A percentile compares a stretch with the other conserved stretches of the same genome.
These are phyloP conservation scores for Drosophila cognata DNA, from an alignment of 2,888 invertebrate genomes.

Conservation along the genomic window DNA sequence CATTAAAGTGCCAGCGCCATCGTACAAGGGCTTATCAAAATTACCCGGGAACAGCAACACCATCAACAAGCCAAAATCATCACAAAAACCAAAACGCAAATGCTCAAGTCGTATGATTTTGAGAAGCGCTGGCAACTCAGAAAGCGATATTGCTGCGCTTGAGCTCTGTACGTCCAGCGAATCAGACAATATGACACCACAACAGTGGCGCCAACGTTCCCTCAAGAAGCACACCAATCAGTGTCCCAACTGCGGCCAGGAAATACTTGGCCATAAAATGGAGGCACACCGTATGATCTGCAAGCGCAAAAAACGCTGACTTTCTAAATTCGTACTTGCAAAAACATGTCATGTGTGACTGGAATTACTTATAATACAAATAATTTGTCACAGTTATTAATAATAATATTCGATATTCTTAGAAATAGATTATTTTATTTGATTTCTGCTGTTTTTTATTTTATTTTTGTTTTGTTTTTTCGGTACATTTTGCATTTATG, in stretches of 20 bases:
- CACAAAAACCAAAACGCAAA: not conserved
- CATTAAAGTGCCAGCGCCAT: constrained; percentile 62
- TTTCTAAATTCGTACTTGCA: not conserved
- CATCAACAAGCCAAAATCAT: constrained; percentile 7
- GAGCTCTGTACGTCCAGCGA: constrained; percentile 51
- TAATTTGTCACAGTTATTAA: not conserved
- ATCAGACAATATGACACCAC: constrained; percentile 43
- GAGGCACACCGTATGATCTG: constrained; percentile 82
- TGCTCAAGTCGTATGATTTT: not conserved
- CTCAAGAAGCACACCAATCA: constrained; percentile 71
- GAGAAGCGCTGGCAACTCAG: constrained; percentile 70
- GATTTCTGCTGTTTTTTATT: too few relatives aligned
- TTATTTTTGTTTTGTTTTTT: too few relatives aligned
- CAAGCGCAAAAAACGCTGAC: constrained; percentile 26
- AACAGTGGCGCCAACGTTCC: constrained; percentile 70
- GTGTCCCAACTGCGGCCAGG: constrained; percentile 82
- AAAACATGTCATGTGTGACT: not conserved
- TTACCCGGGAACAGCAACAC: constrained; percentile 25
- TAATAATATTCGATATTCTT: too few relatives aligned
- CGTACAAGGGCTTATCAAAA: constrained; percentile 10
- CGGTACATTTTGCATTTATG: too few relatives aligned
- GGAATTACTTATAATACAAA: not conserved
- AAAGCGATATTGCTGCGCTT: constrained; percentile 59
- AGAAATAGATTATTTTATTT: too few relatives aligned
- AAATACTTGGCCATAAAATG: constrained; percentile 75